These are phyloP conservation scores for Peromyscus attwateri DNA, from an alignment of 2,797 vertebrate species.

Conservation along the genomic window DNA sequence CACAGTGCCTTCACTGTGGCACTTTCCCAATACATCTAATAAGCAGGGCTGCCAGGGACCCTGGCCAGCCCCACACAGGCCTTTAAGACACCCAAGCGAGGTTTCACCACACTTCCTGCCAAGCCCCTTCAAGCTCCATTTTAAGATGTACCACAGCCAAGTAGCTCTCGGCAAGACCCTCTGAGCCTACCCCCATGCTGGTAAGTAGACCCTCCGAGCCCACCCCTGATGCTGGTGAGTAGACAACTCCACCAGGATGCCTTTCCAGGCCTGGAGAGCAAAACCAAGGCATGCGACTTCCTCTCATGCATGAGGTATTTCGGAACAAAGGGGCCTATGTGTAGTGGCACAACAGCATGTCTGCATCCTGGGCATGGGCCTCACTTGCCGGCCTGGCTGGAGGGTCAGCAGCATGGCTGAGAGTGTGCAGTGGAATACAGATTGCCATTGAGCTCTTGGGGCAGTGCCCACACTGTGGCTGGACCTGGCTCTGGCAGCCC, in stretches of 20 bases:
- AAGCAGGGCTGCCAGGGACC: not conserved
- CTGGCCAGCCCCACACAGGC: not conserved
- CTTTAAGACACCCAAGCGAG: not conserved
- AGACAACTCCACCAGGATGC: not conserved
- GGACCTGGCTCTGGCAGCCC: constrained; percentile 48
- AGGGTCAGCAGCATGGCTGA: not conserved
- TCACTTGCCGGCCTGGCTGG: not conserved
- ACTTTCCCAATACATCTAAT: constrained; percentile 33
- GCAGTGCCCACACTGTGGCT: constrained; percentile 3
- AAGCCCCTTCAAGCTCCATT: not conserved
- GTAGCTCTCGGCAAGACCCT: constrained; percentile 11
- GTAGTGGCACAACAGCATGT: not conserved
- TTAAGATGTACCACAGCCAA: not conserved
- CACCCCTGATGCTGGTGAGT: not conserved
- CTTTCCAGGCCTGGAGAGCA: constrained; percentile 36
- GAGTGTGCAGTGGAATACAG: constrained; percentile 66
- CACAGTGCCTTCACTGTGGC: not conserved
- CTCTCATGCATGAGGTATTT: not conserved
- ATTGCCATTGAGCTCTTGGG: constrained; percentile 63
- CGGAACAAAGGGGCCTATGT: constrained; percentile 80
- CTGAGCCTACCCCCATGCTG: not conserved
- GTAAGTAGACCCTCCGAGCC: not conserved
- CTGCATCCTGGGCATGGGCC: constrained; percentile 1
- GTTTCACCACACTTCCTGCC: not conserved
- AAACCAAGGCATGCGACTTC: constrained; percentile 25